phyloP scores from a whole-genome alignment of 1,140 invertebrate genomes.

The Drosophila saltans region DNA sequence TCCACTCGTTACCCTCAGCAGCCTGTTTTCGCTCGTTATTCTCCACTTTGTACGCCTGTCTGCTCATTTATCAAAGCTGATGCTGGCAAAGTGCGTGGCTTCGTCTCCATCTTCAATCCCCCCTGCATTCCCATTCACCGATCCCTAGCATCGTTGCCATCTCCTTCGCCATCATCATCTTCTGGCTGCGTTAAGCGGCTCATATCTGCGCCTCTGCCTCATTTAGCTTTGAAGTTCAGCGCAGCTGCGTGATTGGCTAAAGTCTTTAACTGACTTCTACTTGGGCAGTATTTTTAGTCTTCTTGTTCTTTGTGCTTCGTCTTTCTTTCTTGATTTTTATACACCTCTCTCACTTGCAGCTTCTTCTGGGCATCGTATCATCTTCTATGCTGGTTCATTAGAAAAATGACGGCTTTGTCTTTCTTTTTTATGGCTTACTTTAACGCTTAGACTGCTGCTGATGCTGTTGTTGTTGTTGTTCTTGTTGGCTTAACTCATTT shows the following conservation, averaged over 20 bases:
- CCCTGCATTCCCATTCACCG: too few relatives aligned
- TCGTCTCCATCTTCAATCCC: conserved; percentile 13
- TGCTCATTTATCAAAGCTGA: conserved; percentile 73
- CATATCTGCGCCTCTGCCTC: conserved; percentile 62
- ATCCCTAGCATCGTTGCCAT: conserved; percentile 12
- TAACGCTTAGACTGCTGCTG: conserved; percentile 58
- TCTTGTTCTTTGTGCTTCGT: background rate
- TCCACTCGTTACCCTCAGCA: conserved; percentile 53
- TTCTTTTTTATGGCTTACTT: conserved; percentile 77
- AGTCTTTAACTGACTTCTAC: conserved; percentile 73
- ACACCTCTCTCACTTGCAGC: background rate
- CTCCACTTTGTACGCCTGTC: conserved; percentile 81
- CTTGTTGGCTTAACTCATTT: conserved; percentile 80
- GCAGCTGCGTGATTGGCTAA: conserved; percentile 80
- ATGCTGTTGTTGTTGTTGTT: conserved; percentile 50
- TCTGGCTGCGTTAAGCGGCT: conserved; percentile 73
- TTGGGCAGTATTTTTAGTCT: conserved; percentile 40
- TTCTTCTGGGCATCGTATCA: conserved; percentile 26
- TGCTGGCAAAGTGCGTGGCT: conserved; percentile 51
- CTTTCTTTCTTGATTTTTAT: background rate
- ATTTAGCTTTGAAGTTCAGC: conserved; percentile 81
- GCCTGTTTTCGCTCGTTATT: conserved; percentile 79
- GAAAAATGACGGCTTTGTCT: conserved; percentile 82
- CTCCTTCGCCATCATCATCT: conserved; percentile 31
- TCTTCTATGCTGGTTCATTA: conserved; percentile 68